Evolutionary conservation across 2,797 vertebrate genomes (phyloP).

Genomic region (Dipus sagitta): DNA sequence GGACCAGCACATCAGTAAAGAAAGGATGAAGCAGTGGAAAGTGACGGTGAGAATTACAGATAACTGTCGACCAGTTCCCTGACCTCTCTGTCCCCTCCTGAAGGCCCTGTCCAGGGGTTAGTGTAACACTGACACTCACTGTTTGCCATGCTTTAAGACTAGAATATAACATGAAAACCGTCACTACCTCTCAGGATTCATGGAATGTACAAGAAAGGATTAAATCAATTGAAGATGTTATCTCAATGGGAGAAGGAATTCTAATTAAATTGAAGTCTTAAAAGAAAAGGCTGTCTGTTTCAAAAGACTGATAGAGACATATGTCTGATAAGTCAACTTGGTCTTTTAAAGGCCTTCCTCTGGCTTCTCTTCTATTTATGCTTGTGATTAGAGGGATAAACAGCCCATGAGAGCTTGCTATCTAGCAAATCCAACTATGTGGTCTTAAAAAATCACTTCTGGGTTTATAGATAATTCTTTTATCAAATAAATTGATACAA

Average conservation of each 20-base stretch:
- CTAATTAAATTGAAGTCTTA: constrained; percentile 83
- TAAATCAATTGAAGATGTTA: constrained; percentile 89
- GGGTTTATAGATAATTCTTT: constrained; percentile 46
- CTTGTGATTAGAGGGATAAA: constrained; percentile 66
- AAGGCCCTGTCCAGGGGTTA: constrained; percentile 78
- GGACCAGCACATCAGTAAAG: constrained; percentile 32
- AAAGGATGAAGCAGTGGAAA: neutral
- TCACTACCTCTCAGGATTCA: constrained; percentile 79
- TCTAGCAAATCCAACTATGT: constrained; percentile 56
- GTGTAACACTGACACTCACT: constrained; percentile 85
- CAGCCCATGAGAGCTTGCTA: constrained; percentile 28
- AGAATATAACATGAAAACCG: constrained; percentile 87
- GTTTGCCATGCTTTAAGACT: constrained; percentile 85
- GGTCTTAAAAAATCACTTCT: constrained; percentile 62
- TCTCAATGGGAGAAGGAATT: constrained; percentile 86
- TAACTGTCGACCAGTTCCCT: constrained; percentile 70
- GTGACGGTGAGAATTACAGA: constrained; percentile 61
- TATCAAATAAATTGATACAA: constrained; percentile 44
- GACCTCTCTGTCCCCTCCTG: constrained; percentile 70
- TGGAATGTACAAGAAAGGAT: constrained; percentile 82
- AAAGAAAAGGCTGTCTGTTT: constrained; percentile 71
- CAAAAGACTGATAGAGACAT: constrained; percentile 72
- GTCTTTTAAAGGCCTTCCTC: constrained; percentile 50
- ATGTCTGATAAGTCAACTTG: constrained; percentile 64
- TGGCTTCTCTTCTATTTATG: constrained; percentile 64